These are phyloP conservation scores for Urocynchramus pylzowi DNA, from an alignment of 2,113 vertebrate genomes.

Conservation along the genomic window DNA sequence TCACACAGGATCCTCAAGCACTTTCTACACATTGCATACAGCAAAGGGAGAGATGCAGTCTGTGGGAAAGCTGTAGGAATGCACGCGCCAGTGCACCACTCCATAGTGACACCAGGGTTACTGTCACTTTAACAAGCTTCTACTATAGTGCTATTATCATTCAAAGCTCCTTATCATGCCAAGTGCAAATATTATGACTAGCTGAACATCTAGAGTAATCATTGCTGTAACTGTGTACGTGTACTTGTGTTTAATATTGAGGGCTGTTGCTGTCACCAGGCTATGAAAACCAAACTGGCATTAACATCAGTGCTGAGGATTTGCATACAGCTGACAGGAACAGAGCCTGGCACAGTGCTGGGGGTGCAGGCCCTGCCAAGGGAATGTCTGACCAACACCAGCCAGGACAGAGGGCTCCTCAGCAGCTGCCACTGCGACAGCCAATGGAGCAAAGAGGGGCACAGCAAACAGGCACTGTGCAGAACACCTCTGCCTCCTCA, in stretches of 20 bases:
- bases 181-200: slow-evolving; percentile 61
- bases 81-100: not conserved
- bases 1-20: not conserved
- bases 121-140: slow-evolving; percentile 53
- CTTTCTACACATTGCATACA: not conserved
- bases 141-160: slow-evolving; percentile 32
- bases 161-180: slow-evolving; percentile 40
- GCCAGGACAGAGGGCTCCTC: not conserved
- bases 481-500: not conserved
- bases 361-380: not conserved
- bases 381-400: not conserved
- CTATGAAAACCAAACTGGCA: slow-evolving; percentile 55
- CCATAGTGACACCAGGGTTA: not conserved
- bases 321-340: slow-evolving; percentile 54
- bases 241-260: slow-evolving; percentile 61
- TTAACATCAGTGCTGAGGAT: slow-evolving; percentile 2
- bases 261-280: slow-evolving; percentile 64
- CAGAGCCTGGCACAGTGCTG: slow-evolving; percentile 2
- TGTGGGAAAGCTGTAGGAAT: not conserved
- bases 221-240: slow-evolving; percentile 40
- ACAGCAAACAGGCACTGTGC: not conserved
- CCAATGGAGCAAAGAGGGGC: not conserved
- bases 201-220: slow-evolving; percentile 45
- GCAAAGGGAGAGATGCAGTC: not conserved
- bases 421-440: not conserved